Percentiles rank a stretch among this genome's conserved stretches.
Conservation (phyloP, 2,113 vertebrate species). For the Stomatorhinus ivindoensis region DNA sequence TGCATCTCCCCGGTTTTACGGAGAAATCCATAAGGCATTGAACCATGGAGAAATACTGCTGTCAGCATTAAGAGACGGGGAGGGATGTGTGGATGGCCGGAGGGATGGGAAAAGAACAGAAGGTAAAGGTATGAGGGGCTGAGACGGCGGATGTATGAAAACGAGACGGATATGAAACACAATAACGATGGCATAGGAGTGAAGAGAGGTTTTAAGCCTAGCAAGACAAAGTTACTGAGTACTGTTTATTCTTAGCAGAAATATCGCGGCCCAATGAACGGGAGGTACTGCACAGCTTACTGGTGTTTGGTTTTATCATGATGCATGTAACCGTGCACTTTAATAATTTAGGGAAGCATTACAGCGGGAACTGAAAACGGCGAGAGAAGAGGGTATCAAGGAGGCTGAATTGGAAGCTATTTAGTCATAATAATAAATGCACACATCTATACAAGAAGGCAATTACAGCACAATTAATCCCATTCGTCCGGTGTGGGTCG, state of each 20-base stretch:
- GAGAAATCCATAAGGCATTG: not conserved
- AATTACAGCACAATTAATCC: slow-evolving; percentile 37
- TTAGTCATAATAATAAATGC: slow-evolving; percentile 31
- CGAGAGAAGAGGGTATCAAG: not conserved
- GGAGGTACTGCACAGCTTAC: not conserved
- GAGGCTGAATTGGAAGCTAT: slow-evolving; percentile 24
- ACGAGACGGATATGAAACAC: not conserved
- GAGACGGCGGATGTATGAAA: not conserved
- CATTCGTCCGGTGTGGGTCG: slow-evolving; percentile 6
- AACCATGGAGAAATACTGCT: not conserved
- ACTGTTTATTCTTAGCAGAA: not conserved
- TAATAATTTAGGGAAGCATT: slow-evolving; percentile 46
- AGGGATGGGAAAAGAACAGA: not conserved
- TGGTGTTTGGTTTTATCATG: slow-evolving; percentile 36
- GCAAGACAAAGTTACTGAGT: not conserved
- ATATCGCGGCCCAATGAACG: not conserved
- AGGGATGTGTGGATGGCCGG: not conserved
- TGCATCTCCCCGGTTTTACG: not conserved
- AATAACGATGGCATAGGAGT: not conserved
- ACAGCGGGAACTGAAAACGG: slow-evolving; percentile 34
- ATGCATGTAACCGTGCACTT: slow-evolving; percentile 24
- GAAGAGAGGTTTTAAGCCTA: not conserved
- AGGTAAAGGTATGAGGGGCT: not conserved
- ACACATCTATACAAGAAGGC: slow-evolving; percentile 30
- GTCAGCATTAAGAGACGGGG: not conserved